These are phyloP conservation scores for Onchidella celtica DNA, from an alignment of 2,888 invertebrate species.

Conservation along the genomic window DNA sequence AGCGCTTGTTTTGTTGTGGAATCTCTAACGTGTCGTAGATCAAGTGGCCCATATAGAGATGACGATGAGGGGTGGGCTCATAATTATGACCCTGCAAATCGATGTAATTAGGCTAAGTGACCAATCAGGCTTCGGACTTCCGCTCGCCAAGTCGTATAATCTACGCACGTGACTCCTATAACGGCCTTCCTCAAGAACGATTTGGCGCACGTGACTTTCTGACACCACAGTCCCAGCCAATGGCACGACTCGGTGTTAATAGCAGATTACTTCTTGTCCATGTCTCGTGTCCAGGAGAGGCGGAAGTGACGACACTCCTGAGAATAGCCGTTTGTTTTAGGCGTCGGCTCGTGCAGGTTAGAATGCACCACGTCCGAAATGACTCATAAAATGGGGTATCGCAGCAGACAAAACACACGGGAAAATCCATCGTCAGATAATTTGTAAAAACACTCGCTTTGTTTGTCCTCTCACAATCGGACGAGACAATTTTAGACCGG, in stretches of 20 bases:
- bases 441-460: too few relatives aligned
- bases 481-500: too few relatives aligned
- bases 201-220: slow-evolving; percentile 4
- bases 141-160: slow-evolving; percentile 6
- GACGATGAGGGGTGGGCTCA: background rate
- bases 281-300: background rate
- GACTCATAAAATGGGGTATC: too few relatives aligned
- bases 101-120: slow-evolving; percentile 15
- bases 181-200: background rate
- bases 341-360: background rate
- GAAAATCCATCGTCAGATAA: too few relatives aligned
- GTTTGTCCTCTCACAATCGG: too few relatives aligned
- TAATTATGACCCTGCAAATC: background rate
- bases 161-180: slow-evolving; percentile 19
- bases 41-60: background rate
- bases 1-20: too few relatives aligned
- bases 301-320: background rate
- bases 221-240: background rate
- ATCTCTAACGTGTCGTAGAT: too few relatives aligned
- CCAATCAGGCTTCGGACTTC: background rate
- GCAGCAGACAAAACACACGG: too few relatives aligned
- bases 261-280: slow-evolving; percentile 11
- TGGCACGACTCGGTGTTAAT: slow-evolving; percentile 21
- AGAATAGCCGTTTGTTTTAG: slow-evolving; percentile 6
- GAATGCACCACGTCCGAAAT: background rate